These are phyloP conservation scores for Drosophila bifasciata DNA, from an alignment of 1,140 invertebrate species.

Conservation along the genomic window DNA sequence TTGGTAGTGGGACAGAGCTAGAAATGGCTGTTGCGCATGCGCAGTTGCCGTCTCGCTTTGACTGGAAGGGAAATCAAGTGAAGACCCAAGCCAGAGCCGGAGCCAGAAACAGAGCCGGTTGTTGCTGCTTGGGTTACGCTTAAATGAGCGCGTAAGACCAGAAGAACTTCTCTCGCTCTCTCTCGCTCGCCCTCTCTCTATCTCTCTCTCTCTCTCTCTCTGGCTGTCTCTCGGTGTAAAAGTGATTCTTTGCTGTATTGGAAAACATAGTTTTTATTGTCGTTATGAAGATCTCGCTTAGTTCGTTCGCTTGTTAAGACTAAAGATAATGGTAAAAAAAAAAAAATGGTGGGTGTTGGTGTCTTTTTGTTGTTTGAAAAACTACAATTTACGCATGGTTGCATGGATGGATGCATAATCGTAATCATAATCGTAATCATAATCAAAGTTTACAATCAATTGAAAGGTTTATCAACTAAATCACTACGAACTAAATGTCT, in stretches of 20 bases:
- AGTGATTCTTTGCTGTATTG: conserved; percentile 36
- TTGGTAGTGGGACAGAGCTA: conserved; percentile 9
- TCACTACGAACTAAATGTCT: conserved; percentile 20
- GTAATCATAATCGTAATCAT: conserved; percentile 13
- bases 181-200: conserved; percentile 12
- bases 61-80: too few species aligned
- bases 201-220: conserved; percentile 5
- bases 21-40: conserved; percentile 46
- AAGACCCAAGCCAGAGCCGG: conserved; percentile 4
- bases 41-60: conserved; percentile 41
- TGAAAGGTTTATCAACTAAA: conserved; percentile 15
- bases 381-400: neutral
- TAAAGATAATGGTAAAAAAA: conserved; percentile 17
- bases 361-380: neutral
- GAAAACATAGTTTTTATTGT: conserved; percentile 37
- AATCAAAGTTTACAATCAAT: conserved; percentile 16
- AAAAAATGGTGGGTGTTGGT: conserved; percentile 2
- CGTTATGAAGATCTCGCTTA: conserved; percentile 4
- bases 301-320: conserved; percentile 6
- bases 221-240: conserved; percentile 15
- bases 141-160: conserved; percentile 79
- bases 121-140: conserved; percentile 73
- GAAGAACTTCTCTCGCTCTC: conserved; percentile 35
- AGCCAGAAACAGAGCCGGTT: neutral
- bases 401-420: conserved; percentile 2